Conservation (phyloP, 2,797 vertebrate species). For the Buphagus erythrorhynchus region DNA sequence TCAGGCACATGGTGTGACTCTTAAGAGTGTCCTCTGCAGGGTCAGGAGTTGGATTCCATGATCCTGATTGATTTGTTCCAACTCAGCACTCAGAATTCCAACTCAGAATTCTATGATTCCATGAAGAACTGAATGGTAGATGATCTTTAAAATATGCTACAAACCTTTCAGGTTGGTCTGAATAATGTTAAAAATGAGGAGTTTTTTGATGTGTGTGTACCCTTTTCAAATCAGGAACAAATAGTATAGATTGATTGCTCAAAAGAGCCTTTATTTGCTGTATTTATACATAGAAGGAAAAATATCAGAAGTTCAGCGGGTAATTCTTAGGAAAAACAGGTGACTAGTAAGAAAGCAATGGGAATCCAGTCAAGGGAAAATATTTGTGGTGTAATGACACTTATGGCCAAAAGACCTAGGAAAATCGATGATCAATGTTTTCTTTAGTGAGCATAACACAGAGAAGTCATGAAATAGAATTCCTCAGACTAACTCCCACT, state of each 20-base stretch:
- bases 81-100: no score
- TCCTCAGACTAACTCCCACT: background rate
- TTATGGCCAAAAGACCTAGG: constrained; percentile 12
- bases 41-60: background rate
- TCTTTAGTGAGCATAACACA: background rate
- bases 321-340: constrained; percentile 49
- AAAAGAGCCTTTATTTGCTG: background rate
- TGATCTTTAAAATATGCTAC: background rate
- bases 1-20: background rate
- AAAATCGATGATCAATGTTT: constrained; percentile 29
- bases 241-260: background rate
- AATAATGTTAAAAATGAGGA: background rate
- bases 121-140: background rate
- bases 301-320: background rate
- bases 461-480: background rate
- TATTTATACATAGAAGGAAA: background rate
- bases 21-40: background rate
- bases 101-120: background rate
- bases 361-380: constrained; percentile 50
- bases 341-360: constrained; percentile 18
- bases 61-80: background rate
- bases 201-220: background rate
- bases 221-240: background rate
- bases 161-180: background rate
- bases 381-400: background rate